Base-by-base conservation (phyloP, 64 coral and sea anemone genomes). In the Orbicella faveolata region DNA sequence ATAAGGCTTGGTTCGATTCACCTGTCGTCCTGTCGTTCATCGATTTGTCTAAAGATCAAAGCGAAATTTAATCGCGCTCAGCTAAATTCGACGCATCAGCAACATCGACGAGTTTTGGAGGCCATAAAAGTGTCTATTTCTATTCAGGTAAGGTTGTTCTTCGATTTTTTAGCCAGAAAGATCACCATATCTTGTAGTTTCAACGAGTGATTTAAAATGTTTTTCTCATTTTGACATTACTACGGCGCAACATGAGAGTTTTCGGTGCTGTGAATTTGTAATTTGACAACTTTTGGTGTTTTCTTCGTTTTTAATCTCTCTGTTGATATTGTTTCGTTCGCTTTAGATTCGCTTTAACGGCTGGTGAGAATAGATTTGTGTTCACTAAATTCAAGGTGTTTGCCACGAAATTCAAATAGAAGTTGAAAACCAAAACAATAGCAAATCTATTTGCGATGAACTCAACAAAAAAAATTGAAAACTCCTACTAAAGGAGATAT, bases 11-110 rank as follows among this genome's bases (percentile, higher is more conserved):
- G 82, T 85, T 83, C 23, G 82, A 67, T 66, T 85, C 82, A 85
- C 82, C 82, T 85, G 82, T 39, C 61, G 64, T 48, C 21, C 82
- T 52, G 64, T 72, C 61, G 62, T 67, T 68, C 80, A 83, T 85
- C 63, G 82, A 85, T 85, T 85, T 85, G 82, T 66, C 36, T 41
- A 85, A 65, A 85, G 82, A 85, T 85, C 82, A 85, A 85, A 85
- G 82, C 82, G 82, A 48, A 65, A 85, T 72, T 72, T 85, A 70
- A 70, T 85, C 82, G 82, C 37, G 65, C n/a, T 72, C 63, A 23
- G 44, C 82, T 15, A 34, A 85, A 52, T 73, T 85, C 36, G n/a
- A 23, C 48, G 65, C 39, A 66, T 23, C 63, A 67, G 23, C 61
- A 52, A 44, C 21, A 52, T 52, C 44, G 36, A 25, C 0, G 39